phyloP scores from a whole-genome alignment of 1,140 invertebrate species.

The Bombus polaris region DNA sequence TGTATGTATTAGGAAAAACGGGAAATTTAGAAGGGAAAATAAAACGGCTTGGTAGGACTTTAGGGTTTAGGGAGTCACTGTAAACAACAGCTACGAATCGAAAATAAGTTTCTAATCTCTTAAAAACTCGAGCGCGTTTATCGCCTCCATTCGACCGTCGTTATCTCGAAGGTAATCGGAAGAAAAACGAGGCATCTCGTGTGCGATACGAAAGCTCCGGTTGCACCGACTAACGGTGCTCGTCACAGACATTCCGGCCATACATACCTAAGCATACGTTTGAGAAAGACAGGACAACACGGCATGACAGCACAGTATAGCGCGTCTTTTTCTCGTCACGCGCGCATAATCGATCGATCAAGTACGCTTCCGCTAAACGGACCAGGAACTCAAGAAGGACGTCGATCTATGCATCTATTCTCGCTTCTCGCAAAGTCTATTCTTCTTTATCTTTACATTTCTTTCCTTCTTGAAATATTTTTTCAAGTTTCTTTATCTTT shows the following conservation, averaged over 20 bases:
- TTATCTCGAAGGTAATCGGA: slow-evolving; percentile 36
- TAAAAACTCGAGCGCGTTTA: slow-evolving; percentile 2
- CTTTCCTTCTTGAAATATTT: neutral
- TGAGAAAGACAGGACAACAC: neutral
- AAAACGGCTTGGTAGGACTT: too few relatives aligned
- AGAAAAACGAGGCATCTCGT: neutral
- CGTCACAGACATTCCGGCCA: neutral
- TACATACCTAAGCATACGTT: neutral
- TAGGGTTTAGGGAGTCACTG: too few relatives aligned
- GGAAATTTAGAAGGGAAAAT: neutral
- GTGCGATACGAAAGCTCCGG: slow-evolving; percentile 2
- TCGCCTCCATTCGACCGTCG: neutral
- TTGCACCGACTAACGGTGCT: neutral
- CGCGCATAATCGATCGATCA: neutral
- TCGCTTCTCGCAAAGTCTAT: too few relatives aligned
- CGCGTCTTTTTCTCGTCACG: neutral
- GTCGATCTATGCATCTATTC: neutral
- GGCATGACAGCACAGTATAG: neutral
- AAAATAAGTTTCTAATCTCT: slow-evolving; percentile 9
- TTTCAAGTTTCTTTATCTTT: too few relatives aligned
- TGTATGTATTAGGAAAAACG: neutral
- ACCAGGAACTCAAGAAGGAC: neutral
- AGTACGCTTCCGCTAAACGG: neutral
- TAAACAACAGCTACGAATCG: neutral
- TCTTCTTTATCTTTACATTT: too few relatives aligned